phyloP scores from a whole-genome alignment of 1,140 invertebrate genomes.

The Ylistrum balloti region DNA sequence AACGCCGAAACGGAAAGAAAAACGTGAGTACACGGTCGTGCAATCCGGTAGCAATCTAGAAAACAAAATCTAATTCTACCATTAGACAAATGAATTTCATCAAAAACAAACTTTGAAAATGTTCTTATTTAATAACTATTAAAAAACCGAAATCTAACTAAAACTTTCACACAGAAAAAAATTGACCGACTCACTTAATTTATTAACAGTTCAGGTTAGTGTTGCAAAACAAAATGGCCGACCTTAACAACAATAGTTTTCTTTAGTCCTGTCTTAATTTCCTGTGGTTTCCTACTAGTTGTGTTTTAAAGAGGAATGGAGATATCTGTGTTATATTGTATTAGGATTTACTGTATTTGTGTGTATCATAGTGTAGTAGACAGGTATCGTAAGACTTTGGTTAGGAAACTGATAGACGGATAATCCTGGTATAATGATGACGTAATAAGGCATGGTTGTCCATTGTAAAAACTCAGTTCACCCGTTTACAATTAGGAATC shows the following conservation, averaged over 20 bases:
- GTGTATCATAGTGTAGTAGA: too few relatives aligned
- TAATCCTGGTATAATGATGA: too few relatives aligned
- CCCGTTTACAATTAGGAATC: too few relatives aligned
- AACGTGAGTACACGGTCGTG: neutral
- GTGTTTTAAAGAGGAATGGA: too few relatives aligned
- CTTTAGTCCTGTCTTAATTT: neutral
- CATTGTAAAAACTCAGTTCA: too few relatives aligned
- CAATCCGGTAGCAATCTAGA: neutral
- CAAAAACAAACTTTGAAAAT: neutral
- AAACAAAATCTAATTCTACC: neutral
- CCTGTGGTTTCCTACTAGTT: too few relatives aligned
- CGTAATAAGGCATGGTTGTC: too few relatives aligned
- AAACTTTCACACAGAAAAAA: neutral
- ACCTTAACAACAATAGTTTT: neutral
- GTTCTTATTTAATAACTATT: neutral
- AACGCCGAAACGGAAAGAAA: slow-evolving; percentile 20
- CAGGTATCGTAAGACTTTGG: too few relatives aligned
- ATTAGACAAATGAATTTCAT: neutral
- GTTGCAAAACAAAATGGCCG: neutral
- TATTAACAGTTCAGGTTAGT: neutral
- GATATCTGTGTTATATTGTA: too few relatives aligned
- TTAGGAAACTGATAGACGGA: too few relatives aligned
- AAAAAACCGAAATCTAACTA: neutral
- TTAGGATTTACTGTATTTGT: too few relatives aligned
- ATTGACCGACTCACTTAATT: neutral